Evolutionary conservation across 2,888 invertebrate genomes (phyloP), one percentile per base, ranked within the genome.

Genomic region (Pristionchus entomophagus): DNA sequence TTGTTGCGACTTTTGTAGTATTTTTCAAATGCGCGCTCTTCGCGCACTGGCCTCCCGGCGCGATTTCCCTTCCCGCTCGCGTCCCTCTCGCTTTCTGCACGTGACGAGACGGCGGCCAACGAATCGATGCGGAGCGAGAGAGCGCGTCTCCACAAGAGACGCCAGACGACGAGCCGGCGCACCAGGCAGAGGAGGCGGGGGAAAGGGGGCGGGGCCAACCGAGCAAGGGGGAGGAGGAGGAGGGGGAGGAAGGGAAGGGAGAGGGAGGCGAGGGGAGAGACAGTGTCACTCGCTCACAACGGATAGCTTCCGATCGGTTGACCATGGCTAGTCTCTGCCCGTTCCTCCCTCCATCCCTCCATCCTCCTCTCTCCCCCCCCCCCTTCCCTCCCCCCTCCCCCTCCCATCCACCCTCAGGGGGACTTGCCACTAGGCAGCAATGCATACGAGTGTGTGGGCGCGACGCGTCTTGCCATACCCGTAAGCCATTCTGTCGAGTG

Each of bases 401-500:
- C 69, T 73, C 38, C 62, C 62, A 38, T 59, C 59, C 45, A 17
- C 4, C 81, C 8, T 19, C 22, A 8, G 19, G 65, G 49, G 32
- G 19, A 22, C 51, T 32, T 35, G 69, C 84, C 73, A 41, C 84
- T 73, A 65, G 84, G 73, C 38, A 35, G 53, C 45, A 84, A 41
- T 73, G 73, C 73, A 32, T 29, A 35, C 73, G 51, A 45, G 84
- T 84, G 73, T 84, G 84, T 51, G 14, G 49, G 8, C 22, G 26
- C 14, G n/a, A 32, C 45, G 22, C 5, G 22, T 38, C 49, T 19
- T 12, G 0, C 41, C 84, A 84, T 84, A 84, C 84, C 84, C 84
- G 84, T 84, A 84, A 56, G 84, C 84, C 53, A 84, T 84, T 84
- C 84, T 73, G 35, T 41, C 84, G 69, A 84, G 84, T n/a, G 84